Evolutionary conservation across 2,888 invertebrate genomes (phyloP), one percentile per base, ranked within the genome.

Genomic region (Rutpela maculata): DNA sequence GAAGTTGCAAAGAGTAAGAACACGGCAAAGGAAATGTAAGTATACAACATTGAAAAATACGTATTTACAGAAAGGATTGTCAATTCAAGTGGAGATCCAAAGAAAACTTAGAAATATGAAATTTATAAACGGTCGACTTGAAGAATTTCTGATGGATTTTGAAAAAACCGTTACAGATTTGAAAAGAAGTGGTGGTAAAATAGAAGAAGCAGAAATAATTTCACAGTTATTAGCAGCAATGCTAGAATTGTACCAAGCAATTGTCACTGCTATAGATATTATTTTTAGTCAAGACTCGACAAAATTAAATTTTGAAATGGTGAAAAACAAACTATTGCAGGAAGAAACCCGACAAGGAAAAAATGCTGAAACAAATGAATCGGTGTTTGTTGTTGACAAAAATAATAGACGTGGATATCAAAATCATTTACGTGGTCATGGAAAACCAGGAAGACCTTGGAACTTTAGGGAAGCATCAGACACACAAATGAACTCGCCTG

Each of bases 101-200:
- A 75, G 57, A 57, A 75, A 80, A 70, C 65, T 77, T 18, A 18
- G 78, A 60, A 74, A 35, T 60, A 57, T 80, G 50, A 76, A 68
- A 38, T 79, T 31, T 72, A 63, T 15, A 43, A 67, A 19, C 6
- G 19, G 22, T 18, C 18, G 12, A 26, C 31, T 56, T 26, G n/a
- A 10, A 7, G 63, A 63, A 10, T 67, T 67, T 26, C 17, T 67
- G 4, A 19, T 11, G 18, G 55, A 67, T 15, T 67, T 55, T 22
- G 55, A 67, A 50, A 43, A 67, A 22, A 55, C 55, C 19, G 67
- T 67, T 22, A 67, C 26, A 22, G 55, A 67, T 26, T 19, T 67
- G 5, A 50, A 55, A 55, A 17, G 38, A 10, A 38, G 66, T 38
- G 66, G 66, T 18, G 55, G 67, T 1, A 50, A 19, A 11, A 26